Percentiles rank a stretch among this genome's conserved stretches.
These are phyloP conservation scores for Drosophila eohydei DNA, from an alignment of 2,888 invertebrate species.

Conservation along the genomic window DNA sequence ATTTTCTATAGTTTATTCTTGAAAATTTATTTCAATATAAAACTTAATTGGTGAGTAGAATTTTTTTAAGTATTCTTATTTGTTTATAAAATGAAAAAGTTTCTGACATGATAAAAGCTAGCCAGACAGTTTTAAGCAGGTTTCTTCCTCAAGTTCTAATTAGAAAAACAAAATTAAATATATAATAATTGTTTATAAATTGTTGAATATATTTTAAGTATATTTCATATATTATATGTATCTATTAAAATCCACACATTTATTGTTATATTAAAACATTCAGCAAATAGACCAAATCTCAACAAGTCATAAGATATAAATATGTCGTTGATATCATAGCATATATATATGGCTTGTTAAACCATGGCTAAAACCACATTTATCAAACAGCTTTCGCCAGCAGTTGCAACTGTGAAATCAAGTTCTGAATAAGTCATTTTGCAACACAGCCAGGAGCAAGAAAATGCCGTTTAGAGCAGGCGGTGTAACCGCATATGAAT, in stretches of 20 bases:
- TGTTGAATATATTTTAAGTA: not conserved
- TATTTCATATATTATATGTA: not conserved
- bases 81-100: too few species aligned
- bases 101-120: too few species aligned
- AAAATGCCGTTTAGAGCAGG: conserved; percentile 19
- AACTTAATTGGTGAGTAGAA: not conserved
- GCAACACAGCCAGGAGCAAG: conserved; percentile 12
- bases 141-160: not conserved
- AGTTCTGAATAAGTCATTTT: conserved; percentile 19
- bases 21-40: not conserved
- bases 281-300: not conserved
- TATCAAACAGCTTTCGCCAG: conserved; percentile 4
- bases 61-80: not conserved
- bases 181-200: not conserved
- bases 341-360: not conserved
- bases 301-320: not conserved
- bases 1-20: not conserved
- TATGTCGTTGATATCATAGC: not conserved
- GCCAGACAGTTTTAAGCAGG: too few species aligned
- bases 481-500: conserved; percentile 45
- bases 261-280: not conserved
- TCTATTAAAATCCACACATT: not conserved
- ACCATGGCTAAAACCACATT: not conserved
- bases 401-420: conserved; percentile 28
- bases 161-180: too few species aligned